Percentiles rank a stretch among this genome's conserved stretches.
phyloP scores from a whole-genome alignment of 1,140 invertebrate species.

The Drosophila nikananu region DNA sequence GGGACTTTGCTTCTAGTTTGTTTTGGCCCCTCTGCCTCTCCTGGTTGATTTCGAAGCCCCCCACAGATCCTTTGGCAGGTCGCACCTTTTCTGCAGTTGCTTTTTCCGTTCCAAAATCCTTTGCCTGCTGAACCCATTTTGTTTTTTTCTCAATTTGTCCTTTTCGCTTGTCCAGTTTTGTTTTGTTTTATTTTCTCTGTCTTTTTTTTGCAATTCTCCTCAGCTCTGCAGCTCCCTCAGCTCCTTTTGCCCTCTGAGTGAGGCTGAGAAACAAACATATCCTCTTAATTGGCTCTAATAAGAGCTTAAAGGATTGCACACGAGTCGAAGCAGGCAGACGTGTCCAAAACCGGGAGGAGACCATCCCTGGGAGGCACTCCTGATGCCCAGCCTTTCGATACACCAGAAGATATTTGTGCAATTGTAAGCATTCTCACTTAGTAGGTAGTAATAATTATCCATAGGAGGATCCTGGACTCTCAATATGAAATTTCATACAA shows the following conservation, averaged over 20 bases:
- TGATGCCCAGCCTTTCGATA: neutral
- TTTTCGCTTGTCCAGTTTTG: conserved; percentile 5
- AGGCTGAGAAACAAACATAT: conserved; percentile 31
- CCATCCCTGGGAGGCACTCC: neutral
- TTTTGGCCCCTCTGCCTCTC: neutral
- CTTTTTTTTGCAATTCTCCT: neutral
- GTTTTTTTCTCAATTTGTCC: conserved; percentile 22
- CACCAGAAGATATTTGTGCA: neutral
- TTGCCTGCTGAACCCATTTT: conserved; percentile 11
- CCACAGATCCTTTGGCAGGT: conserved; percentile 14
- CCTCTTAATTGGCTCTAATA: conserved; percentile 66
- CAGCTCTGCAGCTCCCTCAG: neutral
- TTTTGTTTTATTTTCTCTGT: neutral
- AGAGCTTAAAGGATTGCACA: conserved; percentile 52
- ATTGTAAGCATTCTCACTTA: neutral
- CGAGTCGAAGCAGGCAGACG: conserved; percentile 12
- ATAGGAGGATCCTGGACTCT: too few species aligned
- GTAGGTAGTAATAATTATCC: too few species aligned
- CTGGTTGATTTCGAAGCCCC: neutral
- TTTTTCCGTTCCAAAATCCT: conserved; percentile 5
- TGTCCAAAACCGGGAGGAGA: neutral
- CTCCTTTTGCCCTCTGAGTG: neutral
- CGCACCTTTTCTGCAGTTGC: neutral
- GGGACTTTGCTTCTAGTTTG: neutral
- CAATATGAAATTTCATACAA: too few species aligned